These are phyloP conservation scores for Lepeophtheirus nordmannii DNA, from an alignment of 2,888 invertebrate species.

Conservation along the genomic window DNA sequence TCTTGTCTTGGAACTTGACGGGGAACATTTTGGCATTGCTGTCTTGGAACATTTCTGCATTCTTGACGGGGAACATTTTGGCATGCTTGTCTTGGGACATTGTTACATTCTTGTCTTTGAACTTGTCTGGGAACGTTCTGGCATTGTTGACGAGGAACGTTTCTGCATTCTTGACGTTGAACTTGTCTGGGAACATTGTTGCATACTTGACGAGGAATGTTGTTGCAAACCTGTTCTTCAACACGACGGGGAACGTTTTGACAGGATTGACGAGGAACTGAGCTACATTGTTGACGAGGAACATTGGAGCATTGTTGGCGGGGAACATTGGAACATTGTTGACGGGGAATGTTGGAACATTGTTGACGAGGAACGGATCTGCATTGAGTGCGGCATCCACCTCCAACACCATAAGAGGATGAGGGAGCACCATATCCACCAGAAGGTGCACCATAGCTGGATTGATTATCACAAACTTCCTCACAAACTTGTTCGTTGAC, in stretches of 20 bases:
- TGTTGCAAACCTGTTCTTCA: constrained; percentile 12
- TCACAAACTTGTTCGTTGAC: constrained; percentile 15
- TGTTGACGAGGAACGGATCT: constrained; percentile 5
- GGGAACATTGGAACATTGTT: constrained; percentile 9
- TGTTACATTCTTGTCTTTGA: constrained; percentile 6
- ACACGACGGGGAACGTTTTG: constrained; percentile 10
- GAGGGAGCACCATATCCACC: not conserved
- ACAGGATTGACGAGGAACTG: constrained; percentile 9
- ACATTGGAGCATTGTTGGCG: constrained; percentile 7
- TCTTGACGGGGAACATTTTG: not conserved
- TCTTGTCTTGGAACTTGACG: constrained; percentile 11
- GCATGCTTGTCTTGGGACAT: constrained; percentile 15
- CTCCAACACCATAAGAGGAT: not conserved
- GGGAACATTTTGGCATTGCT: constrained; percentile 6
- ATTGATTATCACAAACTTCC: constrained; percentile 4
- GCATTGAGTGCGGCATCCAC: not conserved
- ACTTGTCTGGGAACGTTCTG: not conserved
- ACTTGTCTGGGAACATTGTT: constrained; percentile 17
- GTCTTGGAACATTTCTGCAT: constrained; percentile 5
- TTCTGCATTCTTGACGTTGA: constrained; percentile 11
- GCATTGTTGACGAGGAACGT: constrained; percentile 17
- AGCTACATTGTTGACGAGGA: not conserved
- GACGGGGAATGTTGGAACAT: not conserved
- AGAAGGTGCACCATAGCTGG: not conserved
- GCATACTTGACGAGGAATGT: constrained; percentile 6